A percentile compares a stretch with the other conserved stretches of the same genome.
Evolutionary conservation across 2,113 vertebrate genomes (phyloP).

Genomic region (Rallus limicola): DNA sequence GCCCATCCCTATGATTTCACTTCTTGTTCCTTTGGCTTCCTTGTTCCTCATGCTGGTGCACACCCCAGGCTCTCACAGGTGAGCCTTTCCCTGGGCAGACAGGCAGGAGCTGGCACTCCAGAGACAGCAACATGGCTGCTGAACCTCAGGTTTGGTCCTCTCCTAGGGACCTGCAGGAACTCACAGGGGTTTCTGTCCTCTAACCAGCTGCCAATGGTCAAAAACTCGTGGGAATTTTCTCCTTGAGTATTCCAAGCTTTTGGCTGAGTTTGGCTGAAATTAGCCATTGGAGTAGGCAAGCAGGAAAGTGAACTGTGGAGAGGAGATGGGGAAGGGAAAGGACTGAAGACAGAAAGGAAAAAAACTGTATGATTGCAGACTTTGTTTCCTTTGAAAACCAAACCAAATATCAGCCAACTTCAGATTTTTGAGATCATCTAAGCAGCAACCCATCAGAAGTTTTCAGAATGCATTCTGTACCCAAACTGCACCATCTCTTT

Average conservation of each 20-base stretch:
- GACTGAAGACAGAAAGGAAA: neutral
- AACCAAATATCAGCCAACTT: neutral
- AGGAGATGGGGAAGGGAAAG: neutral
- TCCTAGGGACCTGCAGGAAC: neutral
- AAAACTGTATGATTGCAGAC: neutral
- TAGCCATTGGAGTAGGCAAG: neutral
- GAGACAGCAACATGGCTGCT: too few relatives aligned
- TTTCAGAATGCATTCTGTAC: neutral
- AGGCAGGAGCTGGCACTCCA: neutral
- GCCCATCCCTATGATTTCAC: neutral
- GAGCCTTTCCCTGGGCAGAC: neutral
- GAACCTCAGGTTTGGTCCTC: neutral
- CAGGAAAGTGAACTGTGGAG: too few relatives aligned
- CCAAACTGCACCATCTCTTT: neutral
- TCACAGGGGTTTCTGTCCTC: neutral
- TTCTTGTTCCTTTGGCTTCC: neutral
- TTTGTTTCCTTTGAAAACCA: neutral
- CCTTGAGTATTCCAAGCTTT: neutral
- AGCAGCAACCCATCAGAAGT: neutral
- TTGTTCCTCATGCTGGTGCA: neutral
- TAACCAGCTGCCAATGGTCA: neutral
- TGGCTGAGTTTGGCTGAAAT: neutral
- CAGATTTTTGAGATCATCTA: neutral
- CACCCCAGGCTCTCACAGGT: accelerated
- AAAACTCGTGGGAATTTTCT: neutral